Percentiles rank a stretch among this genome's conserved stretches.
phyloP scores from a whole-genome alignment of 2,888 invertebrate species.

The Drosophila nigritarsus region DNA sequence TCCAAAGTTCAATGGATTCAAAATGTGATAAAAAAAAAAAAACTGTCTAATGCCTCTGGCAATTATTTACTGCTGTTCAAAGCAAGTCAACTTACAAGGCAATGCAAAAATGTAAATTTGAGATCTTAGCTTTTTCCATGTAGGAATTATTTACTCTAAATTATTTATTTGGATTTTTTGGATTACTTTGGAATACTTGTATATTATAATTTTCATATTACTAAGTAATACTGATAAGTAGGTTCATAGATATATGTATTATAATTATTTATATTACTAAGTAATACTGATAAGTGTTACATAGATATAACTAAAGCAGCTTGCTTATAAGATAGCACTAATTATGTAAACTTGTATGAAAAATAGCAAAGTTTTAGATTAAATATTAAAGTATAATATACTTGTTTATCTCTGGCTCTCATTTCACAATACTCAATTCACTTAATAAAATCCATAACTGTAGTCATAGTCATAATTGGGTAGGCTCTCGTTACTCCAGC shows the following conservation, averaged over 20 bases:
- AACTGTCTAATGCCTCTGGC: background rate
- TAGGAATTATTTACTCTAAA: background rate
- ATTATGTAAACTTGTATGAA: background rate
- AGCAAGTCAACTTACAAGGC: background rate
- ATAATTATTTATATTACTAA: background rate
- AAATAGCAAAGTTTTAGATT: background rate
- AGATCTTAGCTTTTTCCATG: background rate
- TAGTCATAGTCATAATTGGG: slow-evolving; percentile 40
- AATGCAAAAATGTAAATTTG: background rate
- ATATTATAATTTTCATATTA: background rate
- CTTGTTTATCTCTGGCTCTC: background rate
- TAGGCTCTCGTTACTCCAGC: slow-evolving; percentile 61
- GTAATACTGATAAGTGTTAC: background rate
- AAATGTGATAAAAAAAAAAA: background rate
- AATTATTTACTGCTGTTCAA: background rate
- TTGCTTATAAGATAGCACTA: background rate
- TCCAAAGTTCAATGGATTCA: background rate
- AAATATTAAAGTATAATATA: background rate
- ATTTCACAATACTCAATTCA: background rate
- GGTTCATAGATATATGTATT: background rate
- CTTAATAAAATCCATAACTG: slow-evolving; percentile 15
- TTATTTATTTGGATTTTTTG: background rate
- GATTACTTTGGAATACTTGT: background rate
- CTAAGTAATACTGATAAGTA: background rate
- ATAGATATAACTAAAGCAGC: background rate